These are phyloP conservation scores for Tursiops truncatus DNA, from an alignment of 2,113 vertebrate genomes.

Conservation along the genomic window DNA sequence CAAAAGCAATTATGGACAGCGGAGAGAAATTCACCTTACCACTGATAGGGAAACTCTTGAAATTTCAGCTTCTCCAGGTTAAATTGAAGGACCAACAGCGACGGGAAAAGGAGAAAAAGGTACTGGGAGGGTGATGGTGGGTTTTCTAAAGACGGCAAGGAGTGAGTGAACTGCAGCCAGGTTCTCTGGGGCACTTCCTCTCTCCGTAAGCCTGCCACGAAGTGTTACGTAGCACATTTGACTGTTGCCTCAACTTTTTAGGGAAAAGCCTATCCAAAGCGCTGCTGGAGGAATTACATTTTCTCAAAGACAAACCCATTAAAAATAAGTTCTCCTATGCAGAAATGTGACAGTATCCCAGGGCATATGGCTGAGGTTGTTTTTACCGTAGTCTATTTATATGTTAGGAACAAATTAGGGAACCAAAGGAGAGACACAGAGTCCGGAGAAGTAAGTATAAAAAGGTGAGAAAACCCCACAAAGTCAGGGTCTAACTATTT, in stretches of 20 bases:
- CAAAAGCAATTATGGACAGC: conserved; percentile 86
- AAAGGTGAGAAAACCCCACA: not conserved
- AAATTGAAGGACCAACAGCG: conserved; percentile 88
- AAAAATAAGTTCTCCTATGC: not conserved
- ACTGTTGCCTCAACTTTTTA: not conserved
- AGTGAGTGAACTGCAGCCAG: not conserved
- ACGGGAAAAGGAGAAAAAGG: conserved; percentile 85
- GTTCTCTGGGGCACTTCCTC: not conserved
- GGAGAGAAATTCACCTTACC: conserved; percentile 88
- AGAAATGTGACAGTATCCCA: not conserved
- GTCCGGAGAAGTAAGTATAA: not conserved
- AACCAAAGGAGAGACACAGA: not conserved
- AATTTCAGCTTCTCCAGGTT: conserved; percentile 91
- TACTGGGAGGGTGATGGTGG: conserved; percentile 39
- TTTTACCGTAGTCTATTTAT: not conserved
- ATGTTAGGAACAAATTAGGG: not conserved
- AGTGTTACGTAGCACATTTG: not conserved
- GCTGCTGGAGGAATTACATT: not conserved
- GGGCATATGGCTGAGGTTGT: not conserved
- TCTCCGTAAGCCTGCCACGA: not conserved
- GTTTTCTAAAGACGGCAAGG: not conserved
- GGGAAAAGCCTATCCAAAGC: not conserved
- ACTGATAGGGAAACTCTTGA: conserved; percentile 91
- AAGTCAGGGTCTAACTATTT: not conserved
- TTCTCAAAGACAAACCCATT: conserved; percentile 10